These are phyloP conservation scores for Pyrocoelia pectoralis DNA, from an alignment of 2,888 invertebrate species.

Conservation along the genomic window DNA sequence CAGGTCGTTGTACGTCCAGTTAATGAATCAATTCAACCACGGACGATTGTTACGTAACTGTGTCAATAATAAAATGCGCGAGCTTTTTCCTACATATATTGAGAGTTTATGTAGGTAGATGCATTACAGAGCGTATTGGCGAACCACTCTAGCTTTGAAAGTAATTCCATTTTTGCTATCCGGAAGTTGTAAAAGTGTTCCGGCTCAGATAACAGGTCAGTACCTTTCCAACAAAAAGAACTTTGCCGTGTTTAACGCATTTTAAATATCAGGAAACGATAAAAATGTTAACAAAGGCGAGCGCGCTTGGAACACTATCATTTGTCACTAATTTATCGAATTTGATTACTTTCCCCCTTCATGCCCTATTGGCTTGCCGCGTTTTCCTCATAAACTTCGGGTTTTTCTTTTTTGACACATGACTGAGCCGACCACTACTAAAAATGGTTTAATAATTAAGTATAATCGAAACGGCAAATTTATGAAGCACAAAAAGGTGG, in stretches of 20 bases:
- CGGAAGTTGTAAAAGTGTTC: slow-evolving; percentile 44
- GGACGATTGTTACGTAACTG: neutral
- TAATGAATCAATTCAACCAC: neutral
- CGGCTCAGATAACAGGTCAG: slow-evolving; percentile 43
- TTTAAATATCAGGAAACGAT: slow-evolving; percentile 23
- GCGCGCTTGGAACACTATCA: no score
- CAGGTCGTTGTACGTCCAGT: slow-evolving; percentile 1
- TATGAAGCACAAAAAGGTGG: slow-evolving; percentile 38
- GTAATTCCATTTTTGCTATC: slow-evolving; percentile 40
- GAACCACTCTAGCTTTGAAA: neutral
- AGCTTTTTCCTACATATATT: no score
- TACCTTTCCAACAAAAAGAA: slow-evolving; percentile 36
- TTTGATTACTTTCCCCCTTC: no score
- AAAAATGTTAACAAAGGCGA: slow-evolving; percentile 9
- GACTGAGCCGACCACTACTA: no score
- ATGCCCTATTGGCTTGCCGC: no score
- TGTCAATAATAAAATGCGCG: no score
- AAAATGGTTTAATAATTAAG: neutral
- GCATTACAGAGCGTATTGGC: no score
- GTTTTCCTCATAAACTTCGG: no score
- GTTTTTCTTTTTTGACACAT: no score
- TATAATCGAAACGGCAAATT: neutral
- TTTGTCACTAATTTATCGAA: no score
- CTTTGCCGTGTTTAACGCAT: slow-evolving; percentile 33
- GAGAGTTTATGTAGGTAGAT: no score